Conservation (phyloP, 2,797 vertebrate genomes). For the Balearica regulorum region DNA sequence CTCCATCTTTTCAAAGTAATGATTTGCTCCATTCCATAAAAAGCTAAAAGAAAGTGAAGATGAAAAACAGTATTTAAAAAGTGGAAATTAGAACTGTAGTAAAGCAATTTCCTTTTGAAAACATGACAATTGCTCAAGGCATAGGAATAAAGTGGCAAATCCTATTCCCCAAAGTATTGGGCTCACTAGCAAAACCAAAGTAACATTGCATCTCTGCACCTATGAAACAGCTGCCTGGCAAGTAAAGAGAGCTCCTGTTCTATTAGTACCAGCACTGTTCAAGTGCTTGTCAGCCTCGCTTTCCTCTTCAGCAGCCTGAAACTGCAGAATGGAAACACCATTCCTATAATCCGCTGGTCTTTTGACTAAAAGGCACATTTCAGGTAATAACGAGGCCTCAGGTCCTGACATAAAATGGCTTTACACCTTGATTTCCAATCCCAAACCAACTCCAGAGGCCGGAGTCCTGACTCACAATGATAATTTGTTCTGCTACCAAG, state of each 20-base stretch:
- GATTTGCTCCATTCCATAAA: not conserved
- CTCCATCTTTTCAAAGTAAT: not conserved
- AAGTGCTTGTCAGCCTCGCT: not conserved
- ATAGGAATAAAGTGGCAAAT: conserved; percentile 7
- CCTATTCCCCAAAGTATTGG: not conserved
- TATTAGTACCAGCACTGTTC: not conserved
- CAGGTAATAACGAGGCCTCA: accelerated
- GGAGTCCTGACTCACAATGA: not conserved
- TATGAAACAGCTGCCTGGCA: not conserved
- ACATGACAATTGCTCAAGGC: not conserved
- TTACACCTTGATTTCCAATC: not conserved
- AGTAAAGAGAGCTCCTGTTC: not conserved
- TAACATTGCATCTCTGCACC: not conserved
- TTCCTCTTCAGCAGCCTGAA: not conserved
- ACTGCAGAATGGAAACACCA: not conserved
- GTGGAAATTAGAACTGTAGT: not conserved
- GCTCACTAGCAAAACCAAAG: not conserved
- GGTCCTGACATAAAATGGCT: not conserved
- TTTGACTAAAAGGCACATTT: not conserved
- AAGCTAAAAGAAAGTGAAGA: not conserved
- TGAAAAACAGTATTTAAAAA: not conserved
- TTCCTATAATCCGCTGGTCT: not conserved
- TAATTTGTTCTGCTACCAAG: not conserved
- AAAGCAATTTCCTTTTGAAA: conserved; percentile 27
- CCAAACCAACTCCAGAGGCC: not conserved